These are phyloP conservation scores for Himantopus leucocephalus DNA, from an alignment of 2,113 vertebrate genomes.

Conservation along the genomic window DNA sequence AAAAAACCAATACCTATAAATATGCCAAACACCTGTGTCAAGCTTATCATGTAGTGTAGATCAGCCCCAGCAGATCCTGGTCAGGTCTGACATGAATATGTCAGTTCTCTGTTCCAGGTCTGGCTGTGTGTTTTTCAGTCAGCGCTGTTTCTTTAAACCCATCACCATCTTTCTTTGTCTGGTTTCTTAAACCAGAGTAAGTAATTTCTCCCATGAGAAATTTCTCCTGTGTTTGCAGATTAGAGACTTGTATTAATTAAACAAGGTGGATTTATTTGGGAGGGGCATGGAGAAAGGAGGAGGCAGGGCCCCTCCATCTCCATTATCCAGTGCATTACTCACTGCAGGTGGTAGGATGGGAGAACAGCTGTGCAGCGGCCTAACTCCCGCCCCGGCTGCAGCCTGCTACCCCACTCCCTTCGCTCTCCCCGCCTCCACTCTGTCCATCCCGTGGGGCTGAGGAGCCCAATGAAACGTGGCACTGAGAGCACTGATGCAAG, in stretches of 20 bases:
- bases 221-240: not conserved
- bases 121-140: not conserved
- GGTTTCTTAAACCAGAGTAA: not conserved
- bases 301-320: not conserved
- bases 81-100: not conserved
- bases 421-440: not conserved
- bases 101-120: not conserved
- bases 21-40: not conserved
- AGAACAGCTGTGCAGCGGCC: not conserved
- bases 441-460: not conserved
- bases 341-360: not conserved
- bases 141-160: not conserved
- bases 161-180: not conserved
- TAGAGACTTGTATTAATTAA: not conserved
- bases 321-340: not conserved
- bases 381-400: not conserved
- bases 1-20: not conserved
- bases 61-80: not conserved
- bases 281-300: not conserved
- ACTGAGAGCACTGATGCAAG: not conserved
- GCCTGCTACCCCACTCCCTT: not conserved
- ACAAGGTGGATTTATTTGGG: not conserved
- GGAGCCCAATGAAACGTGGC: not conserved
- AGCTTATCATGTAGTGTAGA: not conserved
- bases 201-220: conserved; percentile 20